Base-by-base conservation (phyloP, 2,888 invertebrate species). In the Drosophila pseudotakahashii region DNA sequence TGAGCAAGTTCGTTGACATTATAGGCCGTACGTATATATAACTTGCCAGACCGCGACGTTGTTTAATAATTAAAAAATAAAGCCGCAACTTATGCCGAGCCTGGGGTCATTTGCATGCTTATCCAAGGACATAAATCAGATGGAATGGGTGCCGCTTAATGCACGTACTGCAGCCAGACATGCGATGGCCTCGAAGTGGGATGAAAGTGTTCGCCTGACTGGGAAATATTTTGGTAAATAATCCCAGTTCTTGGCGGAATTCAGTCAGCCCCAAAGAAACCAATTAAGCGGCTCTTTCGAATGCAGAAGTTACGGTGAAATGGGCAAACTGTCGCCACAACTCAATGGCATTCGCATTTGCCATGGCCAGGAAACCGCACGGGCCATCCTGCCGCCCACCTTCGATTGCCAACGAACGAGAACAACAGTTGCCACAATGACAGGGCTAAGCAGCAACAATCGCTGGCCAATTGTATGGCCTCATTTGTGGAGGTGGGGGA, bases 151-250 rank as follows among this genome's bases (percentile, higher is more conserved):
- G 44, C 44, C 37, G 45, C 41, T 59, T 71, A 70, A 72, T 87
- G 88, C 88, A 81, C n/a, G 75, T 75, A 85, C 75, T 86, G 86
- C 86, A 81, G 60, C 44, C 67, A 79, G 70, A 77, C 88, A 88
- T 85, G 86, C 88, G 82, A 85, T 68, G 60, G 37, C 36, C 47
- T n/a, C 14, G 13, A 32, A 34, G 34, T 39, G 11, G n/a, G 6
- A 30, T 10, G 16, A n/a, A 48, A 32, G n/a, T 16, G 6, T 14
- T 10, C 11, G 55, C n/a, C 26, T 19, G 11, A 45, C 19, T 32
- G 5, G 7, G 36, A 13, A n/a, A 30, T 48, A 54, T 50, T 67
- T 50, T n/a, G 47, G 48, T 37, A 26, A 39, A 11, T 7, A 26
- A 7, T 39, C 10, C 30, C n/a, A 23, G 30, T n/a, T 23, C 16